Conservation (phyloP, 2,113 vertebrate genomes). For the Stomatorhinus ivindoensis region DNA sequence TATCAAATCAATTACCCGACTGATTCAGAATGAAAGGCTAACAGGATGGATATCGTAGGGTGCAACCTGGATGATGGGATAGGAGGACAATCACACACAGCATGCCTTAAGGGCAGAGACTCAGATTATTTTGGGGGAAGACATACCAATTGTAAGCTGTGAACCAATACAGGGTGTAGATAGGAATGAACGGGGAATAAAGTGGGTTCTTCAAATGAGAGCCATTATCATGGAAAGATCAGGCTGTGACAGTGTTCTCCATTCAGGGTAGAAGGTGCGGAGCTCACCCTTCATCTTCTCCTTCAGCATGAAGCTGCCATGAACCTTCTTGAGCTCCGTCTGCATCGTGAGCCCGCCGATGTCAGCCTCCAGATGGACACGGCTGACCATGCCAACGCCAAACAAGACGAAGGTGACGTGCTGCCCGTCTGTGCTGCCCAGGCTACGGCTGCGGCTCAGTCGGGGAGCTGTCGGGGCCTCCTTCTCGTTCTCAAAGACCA, state of each 20-base stretch:
- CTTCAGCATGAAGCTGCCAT: slow-evolving; percentile 94
- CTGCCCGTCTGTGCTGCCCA: slow-evolving; percentile 80
- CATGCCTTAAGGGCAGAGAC: neutral
- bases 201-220: neutral
- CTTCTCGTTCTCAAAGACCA: slow-evolving; percentile 88
- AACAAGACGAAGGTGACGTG: slow-evolving; percentile 94
- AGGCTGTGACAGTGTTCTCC: neutral
- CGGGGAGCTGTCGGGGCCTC: slow-evolving; percentile 65
- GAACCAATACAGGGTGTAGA: neutral
- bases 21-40: neutral
- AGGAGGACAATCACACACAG: neutral
- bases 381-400: slow-evolving; percentile 95
- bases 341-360: slow-evolving; percentile 97
- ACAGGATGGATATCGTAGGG: neutral
- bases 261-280: neutral
- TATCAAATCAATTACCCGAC: neutral
- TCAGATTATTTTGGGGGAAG: neutral
- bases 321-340: slow-evolving; percentile 92
- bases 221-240: neutral
- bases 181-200: neutral
- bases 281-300: slow-evolving; percentile 95
- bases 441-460: slow-evolving; percentile 69
- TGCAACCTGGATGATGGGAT: neutral
- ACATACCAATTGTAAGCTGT: neutral
- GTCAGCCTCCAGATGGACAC: slow-evolving; percentile 92